These are phyloP conservation scores for Pseudoips prasinana DNA, from an alignment of 2,888 invertebrate genomes.

Conservation along the genomic window DNA sequence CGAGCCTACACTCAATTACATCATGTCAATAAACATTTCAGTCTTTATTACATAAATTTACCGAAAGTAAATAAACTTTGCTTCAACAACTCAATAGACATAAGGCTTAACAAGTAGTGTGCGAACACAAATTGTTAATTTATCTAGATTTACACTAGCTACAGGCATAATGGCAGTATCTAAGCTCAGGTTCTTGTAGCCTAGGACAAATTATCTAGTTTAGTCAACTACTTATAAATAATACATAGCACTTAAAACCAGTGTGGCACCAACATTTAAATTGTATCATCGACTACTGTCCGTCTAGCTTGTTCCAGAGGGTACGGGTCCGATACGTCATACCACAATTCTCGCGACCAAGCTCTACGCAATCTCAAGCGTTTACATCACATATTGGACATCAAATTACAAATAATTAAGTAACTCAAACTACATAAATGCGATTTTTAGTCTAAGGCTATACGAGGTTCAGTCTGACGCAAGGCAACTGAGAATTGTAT, in stretches of 20 bases:
- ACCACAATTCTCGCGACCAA: constrained; percentile 11
- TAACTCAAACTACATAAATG: constrained; percentile 29
- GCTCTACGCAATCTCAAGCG: constrained; percentile 9
- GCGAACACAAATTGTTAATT: constrained; percentile 34
- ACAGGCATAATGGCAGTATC: constrained; percentile 32
- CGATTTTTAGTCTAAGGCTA: constrained; percentile 33
- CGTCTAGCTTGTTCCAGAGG: constrained; percentile 15
- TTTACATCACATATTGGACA: constrained; percentile 20
- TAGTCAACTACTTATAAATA: constrained; percentile 40
- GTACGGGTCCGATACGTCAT: constrained; percentile 2
- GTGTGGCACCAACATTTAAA: constrained; percentile 54
- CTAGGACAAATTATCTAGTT: constrained; percentile 31
- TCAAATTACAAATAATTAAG: constrained; percentile 30
- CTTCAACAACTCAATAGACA: constrained; percentile 21
- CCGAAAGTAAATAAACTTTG: constrained; percentile 38
- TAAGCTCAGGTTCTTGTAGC: constrained; percentile 5
- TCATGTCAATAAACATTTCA: constrained; percentile 43
- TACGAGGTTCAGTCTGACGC: constrained; percentile 29
- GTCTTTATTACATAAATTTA: constrained; percentile 45
- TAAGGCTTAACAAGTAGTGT: constrained; percentile 31
- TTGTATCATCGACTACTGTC: constrained; percentile 12
- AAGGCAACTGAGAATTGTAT: constrained; percentile 10
- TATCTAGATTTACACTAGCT: constrained; percentile 40
- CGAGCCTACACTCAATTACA: constrained; percentile 26
- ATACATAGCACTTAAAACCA: constrained; percentile 34